phyloP scores from a whole-genome alignment of 2,797 vertebrate species.

The Smutsia temminckii region DNA sequence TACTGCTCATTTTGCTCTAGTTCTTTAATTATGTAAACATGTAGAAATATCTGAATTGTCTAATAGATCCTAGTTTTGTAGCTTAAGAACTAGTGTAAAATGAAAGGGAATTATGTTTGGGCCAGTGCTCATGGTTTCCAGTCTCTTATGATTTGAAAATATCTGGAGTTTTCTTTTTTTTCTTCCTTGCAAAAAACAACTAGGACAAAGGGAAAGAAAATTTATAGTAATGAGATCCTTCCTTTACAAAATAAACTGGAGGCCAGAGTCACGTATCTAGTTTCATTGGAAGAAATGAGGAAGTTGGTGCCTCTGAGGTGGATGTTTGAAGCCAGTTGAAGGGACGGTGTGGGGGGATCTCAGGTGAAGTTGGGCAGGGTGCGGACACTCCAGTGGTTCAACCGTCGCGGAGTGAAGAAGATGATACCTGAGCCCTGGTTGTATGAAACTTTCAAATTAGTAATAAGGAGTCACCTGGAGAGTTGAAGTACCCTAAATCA shows the following conservation, averaged over 20 bases:
- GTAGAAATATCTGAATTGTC: background rate
- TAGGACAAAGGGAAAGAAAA: constrained; percentile 37
- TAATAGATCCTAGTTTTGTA: background rate
- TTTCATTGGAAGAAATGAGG: background rate
- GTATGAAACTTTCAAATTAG: background rate
- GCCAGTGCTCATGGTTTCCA: background rate
- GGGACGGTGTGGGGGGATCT: background rate
- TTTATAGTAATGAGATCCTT: background rate
- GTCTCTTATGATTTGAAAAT: background rate
- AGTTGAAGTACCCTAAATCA: background rate
- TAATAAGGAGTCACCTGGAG: background rate
- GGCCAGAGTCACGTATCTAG: background rate
- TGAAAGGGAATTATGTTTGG: background rate
- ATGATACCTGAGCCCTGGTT: background rate
- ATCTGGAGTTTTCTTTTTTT: background rate
- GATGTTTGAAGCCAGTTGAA: background rate
- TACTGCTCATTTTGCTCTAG: background rate
- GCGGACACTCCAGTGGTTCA: background rate
- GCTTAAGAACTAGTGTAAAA: background rate
- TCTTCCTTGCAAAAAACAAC: background rate
- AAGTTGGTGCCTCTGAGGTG: background rate
- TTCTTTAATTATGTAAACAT: background rate
- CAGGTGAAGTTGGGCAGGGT: background rate
- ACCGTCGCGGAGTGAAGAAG: background rate
- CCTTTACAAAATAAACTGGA: background rate